phyloP scores from a whole-genome alignment of 2,888 invertebrate genomes.

The Campopleginae sp. region DNA sequence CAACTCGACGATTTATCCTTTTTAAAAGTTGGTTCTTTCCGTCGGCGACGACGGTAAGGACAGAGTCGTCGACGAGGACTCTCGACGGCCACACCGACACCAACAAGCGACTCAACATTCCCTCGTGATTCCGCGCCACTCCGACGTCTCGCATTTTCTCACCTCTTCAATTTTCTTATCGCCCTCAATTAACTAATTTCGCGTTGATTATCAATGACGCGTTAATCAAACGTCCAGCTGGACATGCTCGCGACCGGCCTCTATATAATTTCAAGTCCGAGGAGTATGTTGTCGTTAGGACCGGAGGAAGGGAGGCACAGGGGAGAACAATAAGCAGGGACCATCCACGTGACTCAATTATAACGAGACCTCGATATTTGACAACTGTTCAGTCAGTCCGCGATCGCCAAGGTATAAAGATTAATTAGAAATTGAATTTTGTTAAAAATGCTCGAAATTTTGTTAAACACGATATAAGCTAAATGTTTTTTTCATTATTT shows the following conservation, averaged over 20 bases:
- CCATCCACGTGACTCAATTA: conserved; percentile 55
- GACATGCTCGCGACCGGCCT: not conserved
- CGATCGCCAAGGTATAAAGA: conserved; percentile 11
- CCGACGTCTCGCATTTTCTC: conserved; percentile 11
- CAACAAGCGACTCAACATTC: conserved; percentile 15
- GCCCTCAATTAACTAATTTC: not conserved
- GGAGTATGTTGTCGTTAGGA: not conserved
- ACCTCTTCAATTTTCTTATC: not conserved
- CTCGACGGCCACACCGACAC: not conserved
- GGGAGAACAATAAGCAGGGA: conserved; percentile 49
- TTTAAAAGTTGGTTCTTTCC: not conserved
- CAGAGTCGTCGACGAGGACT: not conserved
- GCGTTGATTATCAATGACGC: not conserved
- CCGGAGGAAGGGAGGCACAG: not conserved
- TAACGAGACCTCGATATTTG: conserved; percentile 22
- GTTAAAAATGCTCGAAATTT: no score
- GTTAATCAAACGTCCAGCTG: not conserved
- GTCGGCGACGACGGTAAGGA: conserved; percentile 36
- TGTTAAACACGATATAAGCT: no score
- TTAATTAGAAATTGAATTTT: not conserved
- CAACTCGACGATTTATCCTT: conserved; percentile 60
- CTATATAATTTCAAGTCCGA: not conserved
- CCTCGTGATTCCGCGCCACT: conserved; percentile 13
- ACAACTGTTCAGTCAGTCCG: conserved; percentile 2
- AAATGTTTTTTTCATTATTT: no score